Evolutionary conservation across 2,113 vertebrate species (phyloP).

Genomic region (Siniperca chuatsi): DNA sequence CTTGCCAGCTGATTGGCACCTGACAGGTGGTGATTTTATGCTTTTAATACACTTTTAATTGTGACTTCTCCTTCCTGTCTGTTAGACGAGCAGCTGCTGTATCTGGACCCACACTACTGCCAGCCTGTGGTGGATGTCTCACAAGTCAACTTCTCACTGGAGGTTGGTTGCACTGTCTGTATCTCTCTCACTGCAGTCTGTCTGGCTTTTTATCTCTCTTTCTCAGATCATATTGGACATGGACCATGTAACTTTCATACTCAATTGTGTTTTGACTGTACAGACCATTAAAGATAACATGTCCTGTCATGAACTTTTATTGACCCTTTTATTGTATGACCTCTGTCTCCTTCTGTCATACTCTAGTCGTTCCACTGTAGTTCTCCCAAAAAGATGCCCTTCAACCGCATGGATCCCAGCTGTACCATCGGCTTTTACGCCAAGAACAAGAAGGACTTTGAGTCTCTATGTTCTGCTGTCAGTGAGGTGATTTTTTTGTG

Average conservation of each 20-base stretch:
- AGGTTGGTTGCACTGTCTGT: constrained; percentile 79
- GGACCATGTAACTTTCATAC: background rate
- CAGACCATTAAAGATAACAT: constrained; percentile 4
- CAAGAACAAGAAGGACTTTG: constrained; percentile 88
- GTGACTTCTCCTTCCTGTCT: constrained; percentile 20
- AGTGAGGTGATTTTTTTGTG: constrained; percentile 81
- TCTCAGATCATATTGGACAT: background rate
- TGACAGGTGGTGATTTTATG: background rate
- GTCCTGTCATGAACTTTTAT: background rate
- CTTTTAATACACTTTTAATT: constrained; percentile 2
- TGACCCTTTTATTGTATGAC: constrained; percentile 9
- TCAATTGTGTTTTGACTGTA: constrained; percentile 9
- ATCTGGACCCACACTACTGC: constrained; percentile 95
- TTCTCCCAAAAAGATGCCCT: constrained; percentile 92
- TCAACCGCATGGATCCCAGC: constrained; percentile 93
- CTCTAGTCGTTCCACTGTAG: constrained; percentile 92
- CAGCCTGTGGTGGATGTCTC: constrained; percentile 89
- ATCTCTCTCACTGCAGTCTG: background rate
- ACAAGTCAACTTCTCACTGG: constrained; percentile 86
- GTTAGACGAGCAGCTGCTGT: constrained; percentile 92
- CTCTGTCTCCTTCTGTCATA: background rate
- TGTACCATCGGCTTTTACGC: constrained; percentile 94
- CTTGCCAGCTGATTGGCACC: background rate
- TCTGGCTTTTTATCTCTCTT: background rate
- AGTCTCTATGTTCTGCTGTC: constrained; percentile 87